Conservation (phyloP, 2,113 vertebrate species). For the Atractosteus spatula region DNA sequence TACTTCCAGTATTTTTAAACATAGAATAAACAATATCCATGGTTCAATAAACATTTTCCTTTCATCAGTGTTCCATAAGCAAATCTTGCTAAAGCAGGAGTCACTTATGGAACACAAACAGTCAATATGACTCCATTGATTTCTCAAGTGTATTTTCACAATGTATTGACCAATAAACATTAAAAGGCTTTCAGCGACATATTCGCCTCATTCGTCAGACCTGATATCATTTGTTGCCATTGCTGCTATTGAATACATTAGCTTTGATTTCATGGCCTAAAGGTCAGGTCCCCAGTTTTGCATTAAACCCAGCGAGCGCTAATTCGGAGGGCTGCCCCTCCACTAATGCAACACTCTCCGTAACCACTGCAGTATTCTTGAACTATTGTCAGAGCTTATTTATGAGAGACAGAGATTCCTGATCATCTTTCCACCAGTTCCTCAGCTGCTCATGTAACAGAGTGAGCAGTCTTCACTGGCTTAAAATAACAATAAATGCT, state of each 20-base stretch:
- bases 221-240: conserved; percentile 16
- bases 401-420: background rate
- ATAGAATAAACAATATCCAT: conserved; percentile 26
- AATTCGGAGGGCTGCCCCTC: background rate
- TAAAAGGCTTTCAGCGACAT: conserved; percentile 27
- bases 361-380: background rate
- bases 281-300: conserved; percentile 3
- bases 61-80: conserved; percentile 4
- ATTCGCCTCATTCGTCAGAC: conserved; percentile 14
- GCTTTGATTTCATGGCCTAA: conserved; percentile 20
- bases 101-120: conserved; percentile 29
- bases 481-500: no score
- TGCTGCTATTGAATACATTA: conserved; percentile 18
- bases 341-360: background rate
- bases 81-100: conserved; percentile 20
- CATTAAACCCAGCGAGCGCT: background rate
- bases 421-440: background rate
- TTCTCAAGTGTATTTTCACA: conserved; percentile 29
- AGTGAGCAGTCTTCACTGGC: no score
- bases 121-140: conserved; percentile 30
- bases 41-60: conserved; percentile 3
- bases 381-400: background rate
- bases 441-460: no score
- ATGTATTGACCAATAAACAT: conserved; percentile 31
- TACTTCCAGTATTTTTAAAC: conserved; percentile 17